Base-by-base conservation (phyloP, 2,113 vertebrate genomes). In the Conger conger region DNA sequence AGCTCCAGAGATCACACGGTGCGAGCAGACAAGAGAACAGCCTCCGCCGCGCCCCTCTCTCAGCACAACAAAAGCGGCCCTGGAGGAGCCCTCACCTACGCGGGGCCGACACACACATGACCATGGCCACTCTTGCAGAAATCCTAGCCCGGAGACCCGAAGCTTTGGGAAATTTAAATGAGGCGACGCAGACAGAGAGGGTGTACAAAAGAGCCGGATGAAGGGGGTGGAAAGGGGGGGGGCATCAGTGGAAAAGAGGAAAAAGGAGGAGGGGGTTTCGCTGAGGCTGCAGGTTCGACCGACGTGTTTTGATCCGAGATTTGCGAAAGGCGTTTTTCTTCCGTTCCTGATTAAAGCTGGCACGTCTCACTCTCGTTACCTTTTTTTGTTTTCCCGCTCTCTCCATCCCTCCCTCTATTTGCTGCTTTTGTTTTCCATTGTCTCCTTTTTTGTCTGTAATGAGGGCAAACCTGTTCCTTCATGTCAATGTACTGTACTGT, bases 51-150 rank as follows among this genome's bases (percentile, higher is more conserved):
- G 35, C 76, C 50, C 50, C 36, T 76, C 83, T 23, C 76, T 45
- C 73, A 1, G 42, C 42, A 78, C 68, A 78, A 83, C 82, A 83
- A 78, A 78, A 45, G 82, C 45, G 16, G 45, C 40, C 68, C 68
- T 15, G 63, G 45, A 73, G 73, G 54, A 77, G 54, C 27, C 73
- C 82, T 27, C 38, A 50, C 30, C 63, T 20, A 30, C 76, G 82
- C 63, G 16, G 79, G 42, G 68, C 63, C 1, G 37, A 50, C 79
- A 92, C 92, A 94, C 93, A 93, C 92, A 93, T 91, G 94, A 92
- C 93, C 94, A 94, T 94, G 94, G 93, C 91, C 92, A 95, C 91
- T 95, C 95, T 96, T 96, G 94, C 95, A 95, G 94, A 95, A 96
- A 96, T 94, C 94, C 93, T 89, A 94, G 93, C 93, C 94, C 92